Conservation (phyloP, 2,113 vertebrate species). For the Oceanites oceanicus region DNA sequence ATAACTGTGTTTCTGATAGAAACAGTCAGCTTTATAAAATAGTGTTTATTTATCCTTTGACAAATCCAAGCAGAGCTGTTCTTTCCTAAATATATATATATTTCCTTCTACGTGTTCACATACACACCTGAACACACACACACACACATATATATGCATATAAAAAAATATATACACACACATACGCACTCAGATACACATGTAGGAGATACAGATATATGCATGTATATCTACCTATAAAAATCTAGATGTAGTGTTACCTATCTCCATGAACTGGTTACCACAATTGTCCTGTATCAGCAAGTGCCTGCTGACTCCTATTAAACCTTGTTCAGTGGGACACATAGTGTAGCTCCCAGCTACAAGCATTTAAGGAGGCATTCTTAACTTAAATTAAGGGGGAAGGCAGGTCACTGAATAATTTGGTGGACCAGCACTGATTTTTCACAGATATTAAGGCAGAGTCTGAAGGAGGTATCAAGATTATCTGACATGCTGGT, state of each 20-base stretch:
- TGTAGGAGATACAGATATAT: not conserved
- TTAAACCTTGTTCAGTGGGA: not conserved
- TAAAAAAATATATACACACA: not conserved
- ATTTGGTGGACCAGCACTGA: not conserved
- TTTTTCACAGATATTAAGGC: not conserved
- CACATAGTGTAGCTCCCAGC: not conserved
- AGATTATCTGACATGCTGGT: not conserved
- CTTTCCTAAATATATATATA: not conserved
- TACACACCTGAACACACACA: fast-evolving
- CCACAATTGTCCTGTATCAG: not conserved
- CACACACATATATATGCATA: no score
- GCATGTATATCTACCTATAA: not conserved
- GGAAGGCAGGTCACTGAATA: not conserved
- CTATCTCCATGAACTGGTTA: not conserved
- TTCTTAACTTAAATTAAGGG: no score
- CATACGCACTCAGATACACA: not conserved
- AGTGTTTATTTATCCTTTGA: not conserved
- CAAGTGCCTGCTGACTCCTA: not conserved
- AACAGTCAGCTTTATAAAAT: not conserved
- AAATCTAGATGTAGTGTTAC: not conserved
- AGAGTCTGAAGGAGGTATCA: not conserved
- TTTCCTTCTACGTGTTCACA: not conserved
- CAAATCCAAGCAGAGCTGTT: not conserved
- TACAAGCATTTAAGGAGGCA: not conserved
- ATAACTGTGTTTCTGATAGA: not conserved